Percentiles rank a stretch among this genome's conserved stretches.
Conservation (phyloP, 1,140 invertebrate genomes). For the Cherax quadricarinatus region DNA sequence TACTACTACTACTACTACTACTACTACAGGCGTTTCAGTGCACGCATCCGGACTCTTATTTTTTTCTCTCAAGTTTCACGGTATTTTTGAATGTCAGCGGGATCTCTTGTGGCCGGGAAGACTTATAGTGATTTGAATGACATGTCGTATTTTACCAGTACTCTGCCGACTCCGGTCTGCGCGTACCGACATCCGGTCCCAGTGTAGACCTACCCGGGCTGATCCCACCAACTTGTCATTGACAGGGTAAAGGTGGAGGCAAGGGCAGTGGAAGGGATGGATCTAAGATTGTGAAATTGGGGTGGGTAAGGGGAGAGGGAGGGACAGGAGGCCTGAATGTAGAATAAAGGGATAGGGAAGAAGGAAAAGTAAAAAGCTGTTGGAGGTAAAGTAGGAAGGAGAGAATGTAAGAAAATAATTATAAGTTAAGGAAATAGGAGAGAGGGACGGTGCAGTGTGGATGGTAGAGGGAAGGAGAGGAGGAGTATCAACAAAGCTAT, state of each 20-base stretch:
- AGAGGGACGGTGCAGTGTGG: background rate
- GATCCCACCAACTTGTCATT: constrained; percentile 7
- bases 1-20: no score
- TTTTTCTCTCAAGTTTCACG: background rate
- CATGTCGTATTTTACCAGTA: background rate
- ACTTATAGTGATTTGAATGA: background rate
- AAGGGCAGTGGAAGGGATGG: background rate
- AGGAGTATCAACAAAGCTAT: background rate
- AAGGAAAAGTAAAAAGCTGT: background rate
- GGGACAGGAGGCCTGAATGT: background rate
- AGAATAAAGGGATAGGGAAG: background rate
- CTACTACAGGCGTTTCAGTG: background rate
- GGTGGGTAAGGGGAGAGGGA: background rate
- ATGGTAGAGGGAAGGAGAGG: background rate
- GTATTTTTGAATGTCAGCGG: background rate
- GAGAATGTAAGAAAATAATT: background rate
- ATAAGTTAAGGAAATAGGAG: background rate
- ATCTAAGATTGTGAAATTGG: background rate
- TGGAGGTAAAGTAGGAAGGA: background rate
- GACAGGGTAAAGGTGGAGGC: background rate
- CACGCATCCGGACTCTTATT: background rate
- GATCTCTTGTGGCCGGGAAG: background rate
- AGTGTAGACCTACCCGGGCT: background rate
- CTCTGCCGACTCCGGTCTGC: background rate
- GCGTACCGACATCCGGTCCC: background rate